Evolutionary conservation across 2,797 vertebrate genomes (phyloP), one percentile per base, ranked within the genome.

Genomic region (Sebastes nivosus): DNA sequence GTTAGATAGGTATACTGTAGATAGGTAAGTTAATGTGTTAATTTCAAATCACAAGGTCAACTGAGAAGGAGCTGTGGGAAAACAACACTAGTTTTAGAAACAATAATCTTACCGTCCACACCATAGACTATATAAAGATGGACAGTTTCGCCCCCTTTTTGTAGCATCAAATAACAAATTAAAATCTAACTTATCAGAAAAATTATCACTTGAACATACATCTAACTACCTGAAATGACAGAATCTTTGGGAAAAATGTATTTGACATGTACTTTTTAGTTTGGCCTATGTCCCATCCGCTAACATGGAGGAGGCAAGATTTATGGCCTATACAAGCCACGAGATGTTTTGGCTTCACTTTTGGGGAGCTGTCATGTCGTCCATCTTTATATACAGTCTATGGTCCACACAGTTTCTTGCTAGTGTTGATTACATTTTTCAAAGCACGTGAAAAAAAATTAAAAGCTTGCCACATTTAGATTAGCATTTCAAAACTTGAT

Each of bases 31-130:
- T 24, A 46, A 46, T 46, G 52, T 73, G 42, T 69, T 68, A 1
- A 75, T 78, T 72, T 82, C 20, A 32, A 57, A 72, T 64, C 50
- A 55, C 64, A 75, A 66, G 73, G 50, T 81, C 78, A 79, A 34
- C 24, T 38, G 20, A 64, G 16, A 80, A 81, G 64, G 61, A 25
- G 63, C 63, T 42, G 32, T 64, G 22, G 29, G 30, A 63, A 36
- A 36, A 63, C 60, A n/a, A 63, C 60, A n/a, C 30, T 63, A 63
- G 30, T 63, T 63, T 63, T 34, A 13, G 60, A 1, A 36, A 12
- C 32, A 67, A 22, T 67, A 54, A 61, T 52, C 24, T 67, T 64
- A 66, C 36, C 25, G 14, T 68, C 69, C 54, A 52, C 46, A 52
- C 46, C 46, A 52, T 9, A 52, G 46, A 52, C 46, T 52, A 52